These are phyloP conservation scores for Lordiphosa fenestrarum DNA, from an alignment of 2,888 invertebrate species.

Conservation along the genomic window DNA sequence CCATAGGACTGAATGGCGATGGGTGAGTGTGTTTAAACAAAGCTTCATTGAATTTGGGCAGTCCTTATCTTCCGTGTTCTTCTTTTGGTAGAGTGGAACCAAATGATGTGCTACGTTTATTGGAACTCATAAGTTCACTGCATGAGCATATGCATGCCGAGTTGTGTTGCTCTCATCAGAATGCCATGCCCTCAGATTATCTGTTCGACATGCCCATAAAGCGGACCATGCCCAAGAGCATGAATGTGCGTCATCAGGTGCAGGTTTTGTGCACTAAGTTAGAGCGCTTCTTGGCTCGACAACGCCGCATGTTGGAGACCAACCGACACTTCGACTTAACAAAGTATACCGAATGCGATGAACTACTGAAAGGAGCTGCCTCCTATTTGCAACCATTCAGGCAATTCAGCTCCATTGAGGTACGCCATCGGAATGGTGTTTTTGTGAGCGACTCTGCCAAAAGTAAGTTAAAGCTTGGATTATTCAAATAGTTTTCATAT, in stretches of 20 bases:
- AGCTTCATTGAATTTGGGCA: neutral
- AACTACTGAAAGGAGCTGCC: conserved; percentile 31
- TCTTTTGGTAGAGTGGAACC: conserved; percentile 37
- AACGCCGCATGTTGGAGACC: conserved; percentile 49
- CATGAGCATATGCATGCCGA: conserved; percentile 57
- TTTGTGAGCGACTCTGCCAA: conserved; percentile 36
- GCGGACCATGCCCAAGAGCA: conserved; percentile 42
- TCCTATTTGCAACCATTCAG: conserved; percentile 23
- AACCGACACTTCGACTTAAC: conserved; percentile 59
- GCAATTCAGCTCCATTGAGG: conserved; percentile 37
- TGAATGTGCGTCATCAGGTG: conserved; percentile 68
- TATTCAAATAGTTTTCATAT: fast-evolving
- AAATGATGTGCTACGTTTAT: conserved; percentile 47
- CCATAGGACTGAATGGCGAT: conserved; percentile 25
- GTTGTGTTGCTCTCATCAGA: conserved; percentile 39
- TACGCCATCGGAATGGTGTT: conserved; percentile 59
- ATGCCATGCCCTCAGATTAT: conserved; percentile 52
- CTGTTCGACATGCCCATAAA: conserved; percentile 32
- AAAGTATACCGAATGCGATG: conserved; percentile 59
- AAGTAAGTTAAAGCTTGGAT: conserved; percentile 39
- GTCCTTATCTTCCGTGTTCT: neutral
- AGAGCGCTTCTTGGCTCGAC: conserved; percentile 47
- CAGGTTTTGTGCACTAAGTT: conserved; percentile 61
- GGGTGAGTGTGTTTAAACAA: conserved; percentile 45
- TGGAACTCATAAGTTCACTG: conserved; percentile 55